Evolutionary conservation across 2,113 vertebrate genomes (phyloP).

Genomic region (Siniperca knerii): DNA sequence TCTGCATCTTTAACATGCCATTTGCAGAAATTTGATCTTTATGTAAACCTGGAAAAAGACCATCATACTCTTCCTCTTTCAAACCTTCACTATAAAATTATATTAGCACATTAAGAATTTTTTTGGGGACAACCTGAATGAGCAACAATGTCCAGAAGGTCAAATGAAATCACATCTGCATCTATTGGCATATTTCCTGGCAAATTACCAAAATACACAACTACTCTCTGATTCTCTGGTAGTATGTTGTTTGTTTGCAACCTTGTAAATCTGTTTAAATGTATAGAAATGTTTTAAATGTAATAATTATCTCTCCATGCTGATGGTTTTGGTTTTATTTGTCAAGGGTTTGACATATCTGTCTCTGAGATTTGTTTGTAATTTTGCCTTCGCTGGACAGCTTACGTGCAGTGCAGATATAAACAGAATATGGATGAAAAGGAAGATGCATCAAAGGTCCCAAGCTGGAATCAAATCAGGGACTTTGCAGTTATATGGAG

Average conservation of each 20-base stretch:
- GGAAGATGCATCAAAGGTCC: too few species aligned
- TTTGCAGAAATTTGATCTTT: not conserved
- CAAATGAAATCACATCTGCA: not conserved
- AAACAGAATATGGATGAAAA: not conserved
- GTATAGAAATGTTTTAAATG: not conserved
- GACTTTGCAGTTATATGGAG: too few species aligned
- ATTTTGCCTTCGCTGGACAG: not conserved
- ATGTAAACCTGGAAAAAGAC: not conserved
- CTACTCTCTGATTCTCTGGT: not conserved
- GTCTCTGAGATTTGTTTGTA: too few species aligned
- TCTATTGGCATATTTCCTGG: not conserved
- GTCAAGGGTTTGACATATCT: too few species aligned
- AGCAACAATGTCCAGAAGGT: not conserved
- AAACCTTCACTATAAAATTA: not conserved
- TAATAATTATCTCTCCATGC: not conserved
- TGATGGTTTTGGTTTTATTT: not conserved
- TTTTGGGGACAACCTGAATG: too few species aligned
- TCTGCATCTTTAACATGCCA: not conserved
- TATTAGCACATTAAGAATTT: not conserved
- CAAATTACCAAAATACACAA: not conserved
- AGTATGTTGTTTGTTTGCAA: too few species aligned
- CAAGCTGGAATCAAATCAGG: too few species aligned
- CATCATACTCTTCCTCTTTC: not conserved
- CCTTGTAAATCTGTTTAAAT: too few species aligned
- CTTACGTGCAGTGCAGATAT: not conserved